These are phyloP conservation scores for Malthinus seriepunctatus DNA, from an alignment of 2,888 invertebrate species.

Conservation along the genomic window DNA sequence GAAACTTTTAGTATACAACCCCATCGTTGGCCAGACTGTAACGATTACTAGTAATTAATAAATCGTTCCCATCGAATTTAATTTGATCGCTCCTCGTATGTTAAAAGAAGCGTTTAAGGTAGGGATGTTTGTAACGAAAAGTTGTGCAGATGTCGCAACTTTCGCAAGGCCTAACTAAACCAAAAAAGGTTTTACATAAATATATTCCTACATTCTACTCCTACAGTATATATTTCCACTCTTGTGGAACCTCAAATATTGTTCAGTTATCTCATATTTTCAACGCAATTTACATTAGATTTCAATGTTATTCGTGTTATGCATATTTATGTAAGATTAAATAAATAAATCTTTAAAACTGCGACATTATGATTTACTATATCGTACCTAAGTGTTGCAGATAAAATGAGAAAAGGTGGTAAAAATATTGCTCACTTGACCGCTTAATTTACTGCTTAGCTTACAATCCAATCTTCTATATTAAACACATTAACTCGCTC, in stretches of 20 bases:
- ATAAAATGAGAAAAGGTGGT: constrained; percentile 25
- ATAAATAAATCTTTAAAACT: constrained; percentile 26
- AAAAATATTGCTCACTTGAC: constrained; percentile 14
- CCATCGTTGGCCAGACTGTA: no score
- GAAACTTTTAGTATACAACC: no score
- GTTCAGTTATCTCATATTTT: constrained; percentile 27
- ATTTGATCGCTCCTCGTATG: no score
- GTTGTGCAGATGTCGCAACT: constrained; percentile 21
- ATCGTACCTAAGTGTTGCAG: constrained; percentile 21
- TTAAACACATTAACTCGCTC: no score
- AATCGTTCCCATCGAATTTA: no score
- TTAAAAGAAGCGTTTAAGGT: no score
- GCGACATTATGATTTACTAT: constrained; percentile 27
- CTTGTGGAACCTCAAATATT: constrained; percentile 20
- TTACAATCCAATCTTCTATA: background rate
- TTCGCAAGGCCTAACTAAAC: constrained; percentile 1
- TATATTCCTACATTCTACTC: constrained; percentile 7
- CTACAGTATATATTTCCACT: constrained; percentile 8
- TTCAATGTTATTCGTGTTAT: constrained; percentile 28
- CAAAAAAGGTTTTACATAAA: constrained; percentile 23
- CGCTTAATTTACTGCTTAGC: constrained; percentile 16
- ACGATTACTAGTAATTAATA: no score
- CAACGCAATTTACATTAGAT: constrained; percentile 28
- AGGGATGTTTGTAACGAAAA: constrained; percentile 14
- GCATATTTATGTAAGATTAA: constrained; percentile 30